A percentile compares a stretch with the other conserved stretches of the same genome.
phyloP scores from a whole-genome alignment of 2,888 invertebrate genomes.

The Cartodere bifasciata region DNA sequence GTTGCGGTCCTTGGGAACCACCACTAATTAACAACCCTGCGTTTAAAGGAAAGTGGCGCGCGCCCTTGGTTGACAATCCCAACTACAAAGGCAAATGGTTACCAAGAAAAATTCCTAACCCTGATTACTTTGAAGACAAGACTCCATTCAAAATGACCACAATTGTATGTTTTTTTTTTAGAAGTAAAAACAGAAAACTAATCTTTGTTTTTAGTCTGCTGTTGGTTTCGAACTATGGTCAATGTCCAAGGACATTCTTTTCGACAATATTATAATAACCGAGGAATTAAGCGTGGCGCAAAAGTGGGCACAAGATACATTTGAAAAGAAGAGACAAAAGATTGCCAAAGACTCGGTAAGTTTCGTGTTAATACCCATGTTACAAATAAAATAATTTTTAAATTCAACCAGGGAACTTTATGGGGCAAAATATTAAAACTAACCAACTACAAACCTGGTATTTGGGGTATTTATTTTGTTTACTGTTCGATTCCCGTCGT shows the following conservation, averaged over 20 bases:
- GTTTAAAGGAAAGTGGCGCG: slow-evolving; percentile 89
- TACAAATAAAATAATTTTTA: slow-evolving; percentile 7
- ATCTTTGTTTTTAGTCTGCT: slow-evolving; percentile 51
- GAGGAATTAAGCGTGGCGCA: slow-evolving; percentile 66
- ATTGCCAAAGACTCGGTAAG: slow-evolving; percentile 71
- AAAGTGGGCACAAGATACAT: slow-evolving; percentile 73
- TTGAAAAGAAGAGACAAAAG: slow-evolving; percentile 68
- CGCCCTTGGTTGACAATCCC: slow-evolving; percentile 82
- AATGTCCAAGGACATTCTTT: slow-evolving; percentile 87
- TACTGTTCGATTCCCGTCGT: slow-evolving; percentile 63
- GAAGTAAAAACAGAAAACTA: not conserved
- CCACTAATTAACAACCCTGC: slow-evolving; percentile 78
- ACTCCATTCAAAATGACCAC: slow-evolving; percentile 82
- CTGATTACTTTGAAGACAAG: slow-evolving; percentile 83
- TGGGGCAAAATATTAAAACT: slow-evolving; percentile 64
- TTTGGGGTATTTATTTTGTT: slow-evolving; percentile 67
- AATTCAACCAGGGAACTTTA: slow-evolving; percentile 36
- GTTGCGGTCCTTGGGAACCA: slow-evolving; percentile 86
- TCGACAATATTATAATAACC: slow-evolving; percentile 90
- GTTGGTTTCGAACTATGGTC: slow-evolving; percentile 98
- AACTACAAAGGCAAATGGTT: slow-evolving; percentile 94
- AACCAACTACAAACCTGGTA: slow-evolving; percentile 67
- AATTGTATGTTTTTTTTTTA: slow-evolving; percentile 55
- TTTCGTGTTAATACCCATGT: slow-evolving; percentile 18
- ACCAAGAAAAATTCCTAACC: slow-evolving; percentile 77